Percentiles rank a stretch among this genome's conserved stretches.
phyloP scores from a whole-genome alignment of 2,888 invertebrate genomes.

The Xestoiulus laeticollis region DNA sequence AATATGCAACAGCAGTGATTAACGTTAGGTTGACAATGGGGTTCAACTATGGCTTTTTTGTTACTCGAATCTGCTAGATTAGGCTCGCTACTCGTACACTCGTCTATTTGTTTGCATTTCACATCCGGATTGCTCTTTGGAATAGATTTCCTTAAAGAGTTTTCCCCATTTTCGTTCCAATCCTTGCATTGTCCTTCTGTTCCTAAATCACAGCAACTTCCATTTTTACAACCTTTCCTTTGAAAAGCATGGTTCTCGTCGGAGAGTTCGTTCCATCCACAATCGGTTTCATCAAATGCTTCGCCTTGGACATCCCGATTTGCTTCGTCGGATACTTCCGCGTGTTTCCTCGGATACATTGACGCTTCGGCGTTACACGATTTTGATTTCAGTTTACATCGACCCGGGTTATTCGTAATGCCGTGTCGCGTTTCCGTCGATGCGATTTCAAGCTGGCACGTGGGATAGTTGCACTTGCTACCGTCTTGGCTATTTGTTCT shows the following conservation, averaged over 20 bases:
- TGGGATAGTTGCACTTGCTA: neutral
- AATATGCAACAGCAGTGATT: neutral
- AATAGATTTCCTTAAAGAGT: neutral
- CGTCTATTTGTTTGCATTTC: conserved; percentile 46
- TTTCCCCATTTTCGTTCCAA: neutral
- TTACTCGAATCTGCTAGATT: conserved; percentile 54
- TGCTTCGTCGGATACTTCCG: neutral
- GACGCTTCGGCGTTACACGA: neutral
- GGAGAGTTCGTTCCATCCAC: neutral
- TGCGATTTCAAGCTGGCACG: neutral
- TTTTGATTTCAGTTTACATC: neutral
- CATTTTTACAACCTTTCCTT: neutral
- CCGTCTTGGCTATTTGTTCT: neutral
- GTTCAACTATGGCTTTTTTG: neutral
- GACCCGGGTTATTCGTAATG: neutral
- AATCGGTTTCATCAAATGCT: neutral
- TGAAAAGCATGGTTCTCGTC: neutral
- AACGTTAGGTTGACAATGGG: too few species aligned
- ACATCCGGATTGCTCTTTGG: neutral
- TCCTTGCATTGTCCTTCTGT: neutral
- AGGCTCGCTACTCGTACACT: conserved; percentile 57
- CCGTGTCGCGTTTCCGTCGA: neutral
- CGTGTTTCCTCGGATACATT: neutral
- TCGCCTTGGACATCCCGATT: neutral
- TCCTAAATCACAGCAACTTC: neutral